phyloP scores from a whole-genome alignment of 1,140 invertebrate genomes.

The Ganaspis sp. region DNA sequence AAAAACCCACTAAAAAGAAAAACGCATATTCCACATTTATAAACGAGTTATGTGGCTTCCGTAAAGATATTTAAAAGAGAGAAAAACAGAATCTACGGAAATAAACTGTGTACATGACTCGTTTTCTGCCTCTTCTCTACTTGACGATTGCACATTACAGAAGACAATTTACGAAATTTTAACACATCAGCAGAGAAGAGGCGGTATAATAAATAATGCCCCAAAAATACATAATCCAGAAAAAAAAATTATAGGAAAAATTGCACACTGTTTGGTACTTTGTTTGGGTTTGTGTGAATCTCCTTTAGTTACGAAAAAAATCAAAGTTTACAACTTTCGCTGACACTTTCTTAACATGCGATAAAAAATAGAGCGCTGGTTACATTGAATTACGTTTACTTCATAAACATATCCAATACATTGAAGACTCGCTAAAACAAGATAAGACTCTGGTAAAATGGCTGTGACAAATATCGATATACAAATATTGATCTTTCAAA shows the following conservation, averaged over 20 bases:
- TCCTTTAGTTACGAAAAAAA: not conserved
- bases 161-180: constrained; percentile 39
- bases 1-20: not conserved
- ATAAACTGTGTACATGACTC: constrained; percentile 44
- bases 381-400: constrained; percentile 65
- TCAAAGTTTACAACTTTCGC: not conserved
- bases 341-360: not conserved
- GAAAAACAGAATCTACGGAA: constrained; percentile 5
- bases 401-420: constrained; percentile 63
- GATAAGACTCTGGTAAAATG: not conserved
- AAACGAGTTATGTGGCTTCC: not conserved
- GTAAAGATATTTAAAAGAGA: not conserved
- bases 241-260: constrained; percentile 15
- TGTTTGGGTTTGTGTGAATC: constrained; percentile 19
- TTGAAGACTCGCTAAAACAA: constrained; percentile 28
- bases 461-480: too few species aligned
- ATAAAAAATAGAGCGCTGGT: constrained; percentile 15
- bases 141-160: not conserved
- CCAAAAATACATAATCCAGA: constrained; percentile 50
- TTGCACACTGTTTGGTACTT: constrained; percentile 15
- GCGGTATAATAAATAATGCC: constrained; percentile 59
- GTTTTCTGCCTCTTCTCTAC: constrained; percentile 11
- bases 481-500: not conserved
- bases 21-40: not conserved
- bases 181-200: constrained; percentile 19